Evolutionary conservation across 2,797 vertebrate species (phyloP).

Genomic region (Fratercula arctica): DNA sequence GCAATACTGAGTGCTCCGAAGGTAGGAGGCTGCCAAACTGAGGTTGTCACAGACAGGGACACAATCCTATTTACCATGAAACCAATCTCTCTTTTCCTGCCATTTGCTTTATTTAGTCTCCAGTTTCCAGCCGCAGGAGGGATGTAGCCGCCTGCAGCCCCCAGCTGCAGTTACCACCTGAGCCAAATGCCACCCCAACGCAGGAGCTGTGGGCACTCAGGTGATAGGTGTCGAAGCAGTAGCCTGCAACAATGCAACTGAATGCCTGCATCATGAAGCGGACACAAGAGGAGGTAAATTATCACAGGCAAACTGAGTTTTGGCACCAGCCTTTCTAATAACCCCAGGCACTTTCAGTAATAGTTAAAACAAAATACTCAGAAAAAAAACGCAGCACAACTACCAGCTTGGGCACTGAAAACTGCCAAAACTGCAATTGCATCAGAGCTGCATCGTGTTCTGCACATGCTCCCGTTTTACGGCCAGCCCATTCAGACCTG

Average conservation of each 20-base stretch:
- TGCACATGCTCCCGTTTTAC: background rate
- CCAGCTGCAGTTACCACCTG: background rate
- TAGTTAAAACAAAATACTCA: background rate
- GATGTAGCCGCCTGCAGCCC: background rate
- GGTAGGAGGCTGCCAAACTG: background rate
- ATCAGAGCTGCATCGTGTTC: background rate
- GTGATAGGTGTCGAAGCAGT: background rate
- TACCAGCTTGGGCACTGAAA: background rate
- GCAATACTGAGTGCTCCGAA: background rate
- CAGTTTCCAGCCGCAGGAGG: background rate
- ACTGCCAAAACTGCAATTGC: background rate
- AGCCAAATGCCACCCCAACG: background rate
- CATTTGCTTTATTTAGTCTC: background rate
- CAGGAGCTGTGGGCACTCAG: background rate
- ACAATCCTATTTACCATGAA: background rate
- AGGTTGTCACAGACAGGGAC: background rate
- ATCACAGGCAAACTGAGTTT: background rate
- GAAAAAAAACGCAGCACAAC: background rate
- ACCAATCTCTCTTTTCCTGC: background rate
- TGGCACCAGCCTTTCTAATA: background rate
- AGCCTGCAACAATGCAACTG: background rate
- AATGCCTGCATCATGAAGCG: background rate
- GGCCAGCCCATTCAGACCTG: background rate
- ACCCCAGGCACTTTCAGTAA: background rate
- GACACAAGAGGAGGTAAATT: background rate